phyloP scores from a whole-genome alignment of 2,888 invertebrate species.

The Coleophora deauratella region DNA sequence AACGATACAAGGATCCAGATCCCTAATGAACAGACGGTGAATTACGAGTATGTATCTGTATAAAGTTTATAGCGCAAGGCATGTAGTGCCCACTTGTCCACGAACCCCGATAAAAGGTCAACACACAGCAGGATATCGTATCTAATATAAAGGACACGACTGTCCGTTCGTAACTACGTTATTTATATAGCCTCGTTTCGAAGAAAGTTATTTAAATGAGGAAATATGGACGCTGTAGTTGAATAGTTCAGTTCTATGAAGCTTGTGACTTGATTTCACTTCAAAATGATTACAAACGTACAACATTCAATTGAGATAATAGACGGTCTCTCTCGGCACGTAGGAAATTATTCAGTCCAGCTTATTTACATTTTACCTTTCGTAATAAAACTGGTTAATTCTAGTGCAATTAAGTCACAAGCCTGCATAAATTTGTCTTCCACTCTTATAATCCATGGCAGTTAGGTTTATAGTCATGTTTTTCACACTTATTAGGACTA shows the following conservation, averaged over 20 bases:
- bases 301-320: neutral
- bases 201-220: slow-evolving; percentile 15
- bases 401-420: neutral
- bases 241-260: too few relatives aligned
- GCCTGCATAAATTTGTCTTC: slow-evolving; percentile 3
- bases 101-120: slow-evolving; percentile 54
- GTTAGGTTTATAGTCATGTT: slow-evolving; percentile 2
- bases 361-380: too few relatives aligned
- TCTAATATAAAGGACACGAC: slow-evolving; percentile 43
- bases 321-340: too few relatives aligned
- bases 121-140: slow-evolving; percentile 49
- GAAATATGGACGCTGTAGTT: too few relatives aligned
- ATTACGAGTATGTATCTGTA: too few relatives aligned
- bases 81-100: slow-evolving; percentile 4
- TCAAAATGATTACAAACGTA: neutral
- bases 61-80: too few relatives aligned
- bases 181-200: slow-evolving; percentile 15
- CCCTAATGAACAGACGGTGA: too few relatives aligned
- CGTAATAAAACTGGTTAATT: too few relatives aligned
- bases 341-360: too few relatives aligned
- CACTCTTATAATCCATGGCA: neutral
- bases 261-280: neutral
- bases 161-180: slow-evolving; percentile 25
- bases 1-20: too few relatives aligned
- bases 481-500: slow-evolving; percentile 6